Evolutionary conservation across 2,888 invertebrate species (phyloP).

Genomic region (Cosmorhoe ocellata): DNA sequence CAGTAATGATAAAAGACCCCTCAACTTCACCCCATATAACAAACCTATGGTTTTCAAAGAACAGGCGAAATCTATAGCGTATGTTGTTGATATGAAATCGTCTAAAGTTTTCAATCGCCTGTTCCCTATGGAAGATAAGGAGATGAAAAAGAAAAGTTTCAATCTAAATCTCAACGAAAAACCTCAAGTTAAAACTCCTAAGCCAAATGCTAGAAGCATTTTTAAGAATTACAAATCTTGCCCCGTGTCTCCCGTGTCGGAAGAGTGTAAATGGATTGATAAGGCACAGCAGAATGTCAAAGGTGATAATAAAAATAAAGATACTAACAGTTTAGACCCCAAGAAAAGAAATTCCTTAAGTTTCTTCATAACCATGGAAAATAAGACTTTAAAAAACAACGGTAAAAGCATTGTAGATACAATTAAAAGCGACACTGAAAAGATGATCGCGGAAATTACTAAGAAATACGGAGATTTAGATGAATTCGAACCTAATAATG

Average conservation of each 20-base stretch:
- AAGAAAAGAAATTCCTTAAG: conserved; percentile 84
- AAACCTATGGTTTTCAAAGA: conserved; percentile 67
- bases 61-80: conserved; percentile 60
- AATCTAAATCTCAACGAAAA: conserved; percentile 68
- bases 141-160: conserved; percentile 67
- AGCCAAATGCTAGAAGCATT: conserved; percentile 77
- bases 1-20: conserved; percentile 46
- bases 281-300: conserved; percentile 58
- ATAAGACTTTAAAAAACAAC: conserved; percentile 63
- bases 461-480: conserved; percentile 85
- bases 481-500: conserved; percentile 65
- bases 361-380: conserved; percentile 85
- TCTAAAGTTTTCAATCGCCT: conserved; percentile 74
- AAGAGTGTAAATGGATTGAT: conserved; percentile 87
- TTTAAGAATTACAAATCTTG: conserved; percentile 88
- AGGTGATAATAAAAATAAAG: conserved; percentile 35
- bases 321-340: conserved; percentile 68
- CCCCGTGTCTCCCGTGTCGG: conserved; percentile 91
- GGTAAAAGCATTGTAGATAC: conserved; percentile 83
- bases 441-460: conserved; percentile 85
- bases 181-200: conserved; percentile 54
- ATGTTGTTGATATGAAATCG: conserved; percentile 67
- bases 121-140: conserved; percentile 58
- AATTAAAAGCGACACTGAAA: conserved; percentile 84
- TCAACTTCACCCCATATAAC: conserved; percentile 50